Evolutionary conservation across 35 echinoderm and acorn worm genomes (phyloP), one percentile per base, ranked within the genome.

Genomic region (Stichopus chloronotus): DNA sequence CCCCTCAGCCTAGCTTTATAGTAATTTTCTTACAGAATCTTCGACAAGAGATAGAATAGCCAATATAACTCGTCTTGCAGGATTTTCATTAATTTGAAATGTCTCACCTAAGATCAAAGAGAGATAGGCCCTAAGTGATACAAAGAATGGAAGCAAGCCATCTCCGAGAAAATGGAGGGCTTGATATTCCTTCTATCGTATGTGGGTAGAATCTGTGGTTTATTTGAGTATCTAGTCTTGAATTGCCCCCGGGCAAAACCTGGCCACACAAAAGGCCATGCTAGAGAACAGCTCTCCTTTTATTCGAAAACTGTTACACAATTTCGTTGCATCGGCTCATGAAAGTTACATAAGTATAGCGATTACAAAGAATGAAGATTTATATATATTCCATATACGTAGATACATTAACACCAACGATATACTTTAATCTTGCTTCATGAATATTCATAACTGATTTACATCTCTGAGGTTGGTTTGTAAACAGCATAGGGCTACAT

Each of bases 11-110:
- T 74, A 74, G 69, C 69, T 14, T 24, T 74, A 74, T n/a, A 19
- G 19, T 74, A 74, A 74, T 74, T 14, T 74, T 16, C 17, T n/a
- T 74, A 74, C 5, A 74, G 19, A 24, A 74, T 20, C 6, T n/a
- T 19, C n/a, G 69, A 74, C 69, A 5, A 74, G 12, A 74, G 69
- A 74, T 19, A 74, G 22, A 0, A 74, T 74, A 74, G 69, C 69
- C 69, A 74, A 74, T 74, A 14, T 74, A 74, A 74, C 5, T 74
- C 7, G 19, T n/a, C 19, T 19, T 19, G 19, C 69, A 74, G 69
- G 12, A n/a, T 74, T 74, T 74, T 74, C 69, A 74, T 74, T 74
- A 74, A 14, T 74, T 74, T 74, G 69, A 74, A 74, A 74, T 74
- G 69, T 21, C 22, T n/a, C 14, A 74, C 22, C 20, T 74, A n/a